Percentiles rank a stretch among this genome's conserved stretches.
These are phyloP conservation scores for Eupithecia insigniata DNA, from an alignment of 2,888 invertebrate genomes.

Conservation along the genomic window DNA sequence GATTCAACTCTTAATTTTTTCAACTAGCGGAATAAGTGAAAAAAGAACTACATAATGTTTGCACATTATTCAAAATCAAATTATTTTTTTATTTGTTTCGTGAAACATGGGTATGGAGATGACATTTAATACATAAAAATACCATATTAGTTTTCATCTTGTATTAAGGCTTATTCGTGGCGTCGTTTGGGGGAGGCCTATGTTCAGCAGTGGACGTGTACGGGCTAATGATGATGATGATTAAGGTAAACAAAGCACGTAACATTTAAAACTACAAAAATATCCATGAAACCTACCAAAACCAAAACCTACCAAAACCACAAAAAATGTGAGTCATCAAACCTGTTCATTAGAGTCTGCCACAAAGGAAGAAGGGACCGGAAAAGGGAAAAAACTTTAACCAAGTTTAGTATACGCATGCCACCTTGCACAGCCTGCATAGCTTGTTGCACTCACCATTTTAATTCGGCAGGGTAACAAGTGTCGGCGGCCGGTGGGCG, in stretches of 20 bases:
- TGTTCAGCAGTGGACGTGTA: too few species aligned
- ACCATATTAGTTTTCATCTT: background rate
- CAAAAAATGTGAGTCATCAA: conserved; percentile 17
- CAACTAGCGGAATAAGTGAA: too few species aligned
- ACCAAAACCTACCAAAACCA: conserved; percentile 10
- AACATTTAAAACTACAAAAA: background rate
- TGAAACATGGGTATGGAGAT: background rate
- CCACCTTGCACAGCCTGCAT: conserved; percentile 24
- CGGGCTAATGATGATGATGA: too few species aligned
- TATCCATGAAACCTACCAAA: background rate
- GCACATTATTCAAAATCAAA: too few species aligned
- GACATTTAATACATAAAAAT: background rate
- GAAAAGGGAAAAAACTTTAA: conserved; percentile 59
- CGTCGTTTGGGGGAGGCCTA: too few species aligned
- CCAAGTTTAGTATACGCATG: conserved; percentile 43
- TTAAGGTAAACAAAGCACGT: background rate
- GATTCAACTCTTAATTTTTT: background rate
- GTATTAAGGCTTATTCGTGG: too few species aligned
- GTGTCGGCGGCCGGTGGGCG: conserved; percentile 61
- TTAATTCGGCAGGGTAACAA: conserved; percentile 70
- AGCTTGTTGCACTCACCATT: conserved; percentile 32
- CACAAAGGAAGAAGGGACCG: conserved; percentile 51
- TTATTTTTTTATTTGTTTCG: too few species aligned
- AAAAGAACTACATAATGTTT: too few species aligned
- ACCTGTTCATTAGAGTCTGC: conserved; percentile 22